These are phyloP conservation scores for Eulemur coronatus DNA, from an alignment of 2,797 vertebrate species.

Conservation along the genomic window DNA sequence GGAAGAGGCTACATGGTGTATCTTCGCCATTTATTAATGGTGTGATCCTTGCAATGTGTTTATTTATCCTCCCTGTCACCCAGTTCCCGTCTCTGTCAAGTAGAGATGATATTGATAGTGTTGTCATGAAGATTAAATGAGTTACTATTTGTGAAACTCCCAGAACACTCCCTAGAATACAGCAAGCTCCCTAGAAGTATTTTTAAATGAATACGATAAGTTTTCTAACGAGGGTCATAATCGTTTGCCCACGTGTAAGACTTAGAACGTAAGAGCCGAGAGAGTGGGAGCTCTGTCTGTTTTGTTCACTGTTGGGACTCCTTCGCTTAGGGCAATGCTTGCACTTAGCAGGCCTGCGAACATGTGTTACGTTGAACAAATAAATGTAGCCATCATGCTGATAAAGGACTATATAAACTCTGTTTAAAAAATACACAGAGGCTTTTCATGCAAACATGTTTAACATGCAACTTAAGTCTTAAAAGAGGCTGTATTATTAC, in stretches of 20 bases:
- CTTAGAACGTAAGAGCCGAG: background rate
- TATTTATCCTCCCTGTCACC: background rate
- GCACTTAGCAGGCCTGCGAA: background rate
- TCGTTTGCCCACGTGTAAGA: background rate
- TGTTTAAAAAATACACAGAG: background rate
- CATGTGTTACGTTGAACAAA: too few species aligned
- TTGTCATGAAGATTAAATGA: background rate
- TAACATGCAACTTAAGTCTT: background rate
- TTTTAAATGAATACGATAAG: background rate
- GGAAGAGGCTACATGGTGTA: rapidly evolving
- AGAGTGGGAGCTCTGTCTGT: background rate
- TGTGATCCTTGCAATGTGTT: background rate
- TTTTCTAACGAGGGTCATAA: background rate
- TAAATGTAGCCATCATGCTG: too few species aligned
- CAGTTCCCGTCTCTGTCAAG: background rate
- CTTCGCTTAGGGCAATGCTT: background rate
- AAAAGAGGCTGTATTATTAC: background rate
- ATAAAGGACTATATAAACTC: background rate
- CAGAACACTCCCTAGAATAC: background rate
- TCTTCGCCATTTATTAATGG: too few species aligned
- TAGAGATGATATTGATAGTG: background rate
- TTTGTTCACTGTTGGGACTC: too few species aligned
- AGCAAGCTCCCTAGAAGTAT: background rate
- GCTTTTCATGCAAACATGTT: background rate
- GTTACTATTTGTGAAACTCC: background rate